Conservation (phyloP, 1,140 invertebrate species). For the Pogonognathellus flavescens region DNA sequence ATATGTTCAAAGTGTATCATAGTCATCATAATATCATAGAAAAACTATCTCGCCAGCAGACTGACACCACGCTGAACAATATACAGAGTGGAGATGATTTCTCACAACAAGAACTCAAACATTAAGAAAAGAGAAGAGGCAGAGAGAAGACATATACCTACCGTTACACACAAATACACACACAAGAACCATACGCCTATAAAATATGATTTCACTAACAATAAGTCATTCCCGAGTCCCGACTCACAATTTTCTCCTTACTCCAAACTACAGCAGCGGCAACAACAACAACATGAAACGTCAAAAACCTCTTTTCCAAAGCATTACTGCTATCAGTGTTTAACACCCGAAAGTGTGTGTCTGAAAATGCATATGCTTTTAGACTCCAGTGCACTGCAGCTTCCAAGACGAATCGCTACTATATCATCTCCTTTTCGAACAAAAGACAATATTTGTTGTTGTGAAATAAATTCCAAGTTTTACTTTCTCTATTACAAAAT, state of each 20-base stretch:
- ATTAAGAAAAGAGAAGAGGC: background rate
- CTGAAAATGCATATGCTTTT: too few relatives aligned
- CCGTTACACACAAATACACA: background rate
- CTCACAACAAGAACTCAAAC: background rate
- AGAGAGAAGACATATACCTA: background rate
- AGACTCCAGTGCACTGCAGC: too few relatives aligned
- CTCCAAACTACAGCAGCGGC: constrained; percentile 1
- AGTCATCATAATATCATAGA: constrained; percentile 14
- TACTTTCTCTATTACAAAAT: too few relatives aligned
- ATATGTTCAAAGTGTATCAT: background rate
- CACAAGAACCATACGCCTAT: background rate
- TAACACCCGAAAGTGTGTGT: too few relatives aligned
- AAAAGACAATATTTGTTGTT: too few relatives aligned
- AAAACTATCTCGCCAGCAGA: background rate
- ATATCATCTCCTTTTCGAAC: too few relatives aligned
- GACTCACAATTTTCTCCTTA: too few relatives aligned
- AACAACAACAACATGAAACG: constrained; percentile 4
- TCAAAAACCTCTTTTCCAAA: constrained; percentile 15
- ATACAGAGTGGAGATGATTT: constrained; percentile 12
- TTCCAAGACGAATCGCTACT: too few relatives aligned
- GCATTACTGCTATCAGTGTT: too few relatives aligned
- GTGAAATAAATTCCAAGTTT: too few relatives aligned
- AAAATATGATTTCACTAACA: background rate
- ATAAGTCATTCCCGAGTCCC: too few relatives aligned
- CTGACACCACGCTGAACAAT: background rate